A percentile compares a stretch with the other conserved stretches of the same genome.
Evolutionary conservation across 2,797 vertebrate species (phyloP).

Genomic region (Sebastes glaucus): DNA sequence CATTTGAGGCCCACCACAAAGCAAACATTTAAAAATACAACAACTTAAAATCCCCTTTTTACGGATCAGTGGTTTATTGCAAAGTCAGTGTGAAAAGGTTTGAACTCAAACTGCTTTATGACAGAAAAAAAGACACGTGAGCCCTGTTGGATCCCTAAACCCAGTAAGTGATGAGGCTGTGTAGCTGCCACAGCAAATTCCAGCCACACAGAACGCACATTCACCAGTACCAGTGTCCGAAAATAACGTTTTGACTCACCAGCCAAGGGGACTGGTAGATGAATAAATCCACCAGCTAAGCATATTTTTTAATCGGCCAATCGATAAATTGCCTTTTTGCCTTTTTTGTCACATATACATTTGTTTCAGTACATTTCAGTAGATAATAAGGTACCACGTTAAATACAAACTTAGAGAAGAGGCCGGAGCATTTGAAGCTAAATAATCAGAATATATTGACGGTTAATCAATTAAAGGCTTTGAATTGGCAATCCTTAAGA

Average conservation of each 20-base stretch:
- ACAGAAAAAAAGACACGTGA: constrained; percentile 23
- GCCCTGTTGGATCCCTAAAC: constrained; percentile 9
- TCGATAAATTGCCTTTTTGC: too few species aligned
- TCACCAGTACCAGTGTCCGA: neutral
- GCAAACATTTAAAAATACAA: constrained; percentile 25
- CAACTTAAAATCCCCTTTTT: constrained; percentile 24
- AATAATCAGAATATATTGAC: too few species aligned
- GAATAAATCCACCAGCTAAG: neutral
- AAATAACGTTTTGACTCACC: too few species aligned
- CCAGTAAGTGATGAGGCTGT: constrained; percentile 2
- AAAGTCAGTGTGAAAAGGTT: constrained; percentile 30
- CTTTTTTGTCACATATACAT: too few species aligned
- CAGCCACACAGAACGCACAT: neutral
- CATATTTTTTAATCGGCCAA: too few species aligned
- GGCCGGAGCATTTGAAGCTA: too few species aligned
- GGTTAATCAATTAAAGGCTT: too few species aligned
- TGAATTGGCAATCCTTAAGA: too few species aligned
- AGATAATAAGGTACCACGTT: too few species aligned
- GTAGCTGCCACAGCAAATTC: constrained; percentile 35
- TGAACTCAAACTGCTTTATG: constrained; percentile 25
- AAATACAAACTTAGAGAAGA: too few species aligned
- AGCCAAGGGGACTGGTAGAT: neutral
- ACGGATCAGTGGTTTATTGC: constrained; percentile 17
- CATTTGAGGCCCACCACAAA: constrained; percentile 17
- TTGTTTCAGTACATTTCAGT: too few species aligned